Evolutionary conservation across 2,888 invertebrate genomes (phyloP).

Genomic region (Melanotus villosus): DNA sequence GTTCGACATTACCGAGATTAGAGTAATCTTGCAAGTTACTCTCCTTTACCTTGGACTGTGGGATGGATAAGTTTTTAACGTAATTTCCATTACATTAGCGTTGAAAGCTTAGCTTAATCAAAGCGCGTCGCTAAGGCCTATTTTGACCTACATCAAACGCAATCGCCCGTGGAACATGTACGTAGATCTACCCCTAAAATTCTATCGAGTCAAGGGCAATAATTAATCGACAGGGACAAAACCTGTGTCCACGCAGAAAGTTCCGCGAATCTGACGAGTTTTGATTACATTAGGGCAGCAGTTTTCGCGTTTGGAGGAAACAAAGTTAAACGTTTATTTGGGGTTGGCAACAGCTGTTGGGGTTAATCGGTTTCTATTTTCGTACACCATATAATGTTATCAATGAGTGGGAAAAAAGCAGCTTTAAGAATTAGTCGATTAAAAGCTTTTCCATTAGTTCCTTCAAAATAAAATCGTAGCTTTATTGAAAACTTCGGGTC

Average conservation of each 20-base stretch:
- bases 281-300: conserved; percentile 32
- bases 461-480: conserved; percentile 17
- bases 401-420: conserved; percentile 10
- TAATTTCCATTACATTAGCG: conserved; percentile 27
- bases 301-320: conserved; percentile 21
- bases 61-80: conserved; percentile 6
- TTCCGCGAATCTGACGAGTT: conserved; percentile 25
- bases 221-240: conserved; percentile 32
- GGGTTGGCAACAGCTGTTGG: conserved; percentile 16
- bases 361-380: conserved; percentile 24
- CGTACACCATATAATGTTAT: conserved; percentile 13
- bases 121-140: conserved; percentile 14
- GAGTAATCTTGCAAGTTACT: not conserved
- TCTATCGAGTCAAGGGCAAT: conserved; percentile 21
- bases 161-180: conserved; percentile 26
- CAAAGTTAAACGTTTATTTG: conserved; percentile 23
- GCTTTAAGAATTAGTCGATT: conserved; percentile 25
- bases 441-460: conserved; percentile 28
- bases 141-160: conserved; percentile 10
- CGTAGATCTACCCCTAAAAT: conserved; percentile 21
- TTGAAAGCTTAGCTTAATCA: conserved; percentile 16
- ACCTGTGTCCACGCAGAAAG: not conserved
- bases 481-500: conserved; percentile 7
- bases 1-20: not conserved
- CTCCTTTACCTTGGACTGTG: conserved; percentile 11